Evolutionary conservation across 2,888 invertebrate genomes (phyloP).

Genomic region (Brenthis daphne): DNA sequence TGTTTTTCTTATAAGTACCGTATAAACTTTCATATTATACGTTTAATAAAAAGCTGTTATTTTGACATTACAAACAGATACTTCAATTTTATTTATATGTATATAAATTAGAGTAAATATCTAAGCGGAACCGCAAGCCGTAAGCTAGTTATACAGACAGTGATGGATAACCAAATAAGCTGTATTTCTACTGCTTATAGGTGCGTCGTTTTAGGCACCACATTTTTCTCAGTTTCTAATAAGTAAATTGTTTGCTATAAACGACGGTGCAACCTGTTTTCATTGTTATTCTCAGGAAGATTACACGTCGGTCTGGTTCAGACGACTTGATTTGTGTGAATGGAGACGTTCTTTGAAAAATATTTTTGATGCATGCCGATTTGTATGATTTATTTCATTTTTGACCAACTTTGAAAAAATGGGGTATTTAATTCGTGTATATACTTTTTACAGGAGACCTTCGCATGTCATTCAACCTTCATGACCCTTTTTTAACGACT

Average conservation of each 20-base stretch:
- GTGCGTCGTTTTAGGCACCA: constrained; percentile 53
- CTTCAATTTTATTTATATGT: no score
- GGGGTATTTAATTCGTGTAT: neutral
- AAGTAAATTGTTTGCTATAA: constrained; percentile 76
- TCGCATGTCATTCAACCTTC: no score
- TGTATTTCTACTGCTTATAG: neutral
- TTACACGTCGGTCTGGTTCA: constrained; percentile 40
- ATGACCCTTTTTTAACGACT: no score
- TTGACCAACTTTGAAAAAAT: neutral
- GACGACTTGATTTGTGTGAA: constrained; percentile 47
- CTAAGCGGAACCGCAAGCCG: no score
- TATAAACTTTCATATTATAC: no score
- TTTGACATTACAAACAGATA: no score
- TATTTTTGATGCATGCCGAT: neutral
- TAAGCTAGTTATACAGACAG: neutral
- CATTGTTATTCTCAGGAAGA: constrained; percentile 61
- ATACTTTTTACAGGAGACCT: neutral
- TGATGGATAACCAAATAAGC: neutral
- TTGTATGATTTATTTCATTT: neutral
- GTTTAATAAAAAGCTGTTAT: no score
- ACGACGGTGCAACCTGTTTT: constrained; percentile 64
- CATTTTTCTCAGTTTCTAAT: constrained; percentile 66
- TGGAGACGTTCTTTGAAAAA: constrained; percentile 29
- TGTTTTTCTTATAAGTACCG: no score
- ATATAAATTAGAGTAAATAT: no score